Conservation (phyloP, 30 jellyfish, hydroid and myxozoan genomes). For the Pseudorhiza aurosa region DNA sequence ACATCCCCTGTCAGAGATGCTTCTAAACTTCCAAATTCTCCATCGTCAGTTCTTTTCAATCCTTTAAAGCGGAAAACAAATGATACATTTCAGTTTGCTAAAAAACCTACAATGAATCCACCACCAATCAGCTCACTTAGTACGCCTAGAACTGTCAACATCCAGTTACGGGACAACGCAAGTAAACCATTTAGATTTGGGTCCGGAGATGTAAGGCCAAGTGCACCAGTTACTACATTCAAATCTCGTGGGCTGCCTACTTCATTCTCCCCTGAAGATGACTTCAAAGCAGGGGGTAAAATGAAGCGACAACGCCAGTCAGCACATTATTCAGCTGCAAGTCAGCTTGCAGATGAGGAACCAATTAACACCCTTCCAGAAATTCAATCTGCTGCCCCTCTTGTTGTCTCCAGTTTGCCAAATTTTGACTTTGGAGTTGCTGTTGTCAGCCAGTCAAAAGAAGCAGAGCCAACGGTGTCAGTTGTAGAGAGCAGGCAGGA, state of each 20-base stretch:
- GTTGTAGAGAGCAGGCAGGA: not conserved
- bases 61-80: constrained; percentile 38
- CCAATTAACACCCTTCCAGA: constrained; percentile 60
- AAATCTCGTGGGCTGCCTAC: constrained; percentile 68
- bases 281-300: constrained; percentile 51
- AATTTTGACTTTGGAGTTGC: constrained; percentile 43
- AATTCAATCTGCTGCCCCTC: constrained; percentile 51
- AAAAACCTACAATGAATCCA: not conserved
- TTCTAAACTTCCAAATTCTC: constrained; percentile 73
- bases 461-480: not conserved
- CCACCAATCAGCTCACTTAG: constrained; percentile 35
- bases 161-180: constrained; percentile 22
- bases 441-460: not conserved
- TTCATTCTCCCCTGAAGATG: constrained; percentile 57
- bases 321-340: constrained; percentile 47
- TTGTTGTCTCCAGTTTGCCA: constrained; percentile 67
- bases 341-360: constrained; percentile 7
- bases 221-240: constrained; percentile 64
- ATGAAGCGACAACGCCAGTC: constrained; percentile 76
- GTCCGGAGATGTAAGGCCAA: constrained; percentile 38
- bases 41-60: constrained; percentile 39
- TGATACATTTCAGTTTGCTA: not conserved
- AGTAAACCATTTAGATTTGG: constrained; percentile 8
- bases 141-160: constrained; percentile 9
- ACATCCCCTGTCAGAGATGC: constrained; percentile 96